Conservation (phyloP, 2,888 invertebrate genomes). For the Spodoptera picta region DNA sequence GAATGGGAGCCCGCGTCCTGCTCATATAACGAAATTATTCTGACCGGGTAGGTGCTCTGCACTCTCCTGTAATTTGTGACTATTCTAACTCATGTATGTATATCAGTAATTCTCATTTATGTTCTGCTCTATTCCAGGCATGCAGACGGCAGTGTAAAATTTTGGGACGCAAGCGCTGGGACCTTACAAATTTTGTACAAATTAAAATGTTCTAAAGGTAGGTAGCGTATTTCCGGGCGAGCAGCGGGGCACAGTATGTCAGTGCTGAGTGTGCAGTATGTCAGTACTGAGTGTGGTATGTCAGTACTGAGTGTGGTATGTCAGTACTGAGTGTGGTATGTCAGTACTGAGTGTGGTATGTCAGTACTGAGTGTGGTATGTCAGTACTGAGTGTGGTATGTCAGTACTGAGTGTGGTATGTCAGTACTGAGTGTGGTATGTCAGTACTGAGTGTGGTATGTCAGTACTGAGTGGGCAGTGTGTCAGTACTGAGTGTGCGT, state of each 20-base stretch:
- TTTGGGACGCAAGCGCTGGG: constrained; percentile 99
- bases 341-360: background rate
- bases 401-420: too few species aligned
- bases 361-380: background rate
- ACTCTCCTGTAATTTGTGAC: too few species aligned
- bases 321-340: background rate
- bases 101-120: background rate
- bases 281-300: too few species aligned
- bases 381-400: too few species aligned
- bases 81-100: too few species aligned
- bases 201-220: constrained; percentile 97
- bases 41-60: constrained; percentile 94
- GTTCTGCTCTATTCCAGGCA: constrained; percentile 90
- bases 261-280: too few species aligned
- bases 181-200: constrained; percentile 99
- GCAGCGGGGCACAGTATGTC: background rate
- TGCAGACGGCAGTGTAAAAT: constrained; percentile 99
- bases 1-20: constrained; percentile 98
- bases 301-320: too few species aligned
- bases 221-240: constrained; percentile 8
- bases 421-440: too few species aligned
- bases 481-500: background rate
- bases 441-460: background rate
- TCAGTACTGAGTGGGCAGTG: too few species aligned
- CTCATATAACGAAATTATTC: constrained; percentile 99